A percentile compares a stretch with the other conserved stretches of the same genome.
These are phyloP conservation scores for Mus pahari DNA, from an alignment of 2,113 vertebrate genomes.

Conservation along the genomic window DNA sequence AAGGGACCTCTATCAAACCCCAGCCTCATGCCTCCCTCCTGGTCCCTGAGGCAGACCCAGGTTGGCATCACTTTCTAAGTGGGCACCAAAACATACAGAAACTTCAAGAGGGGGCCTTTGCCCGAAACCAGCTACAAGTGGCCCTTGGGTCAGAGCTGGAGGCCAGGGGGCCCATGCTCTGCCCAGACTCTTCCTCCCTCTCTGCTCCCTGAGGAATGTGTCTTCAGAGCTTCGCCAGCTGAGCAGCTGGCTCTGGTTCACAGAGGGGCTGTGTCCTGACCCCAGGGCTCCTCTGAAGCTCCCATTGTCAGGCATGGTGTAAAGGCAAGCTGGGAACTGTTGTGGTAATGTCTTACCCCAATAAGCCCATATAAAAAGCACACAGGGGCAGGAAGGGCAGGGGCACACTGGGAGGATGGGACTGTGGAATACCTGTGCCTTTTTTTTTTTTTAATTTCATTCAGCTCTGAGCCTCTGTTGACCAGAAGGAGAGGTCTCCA, in stretches of 20 bases:
- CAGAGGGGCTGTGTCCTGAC: conserved; percentile 73
- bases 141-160: conserved; percentile 29
- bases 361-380: no score
- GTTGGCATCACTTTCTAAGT: background rate
- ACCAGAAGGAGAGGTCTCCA: background rate
- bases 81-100: background rate
- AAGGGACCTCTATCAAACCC: background rate
- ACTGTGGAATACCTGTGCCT: conserved; percentile 34
- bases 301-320: conserved; percentile 63
- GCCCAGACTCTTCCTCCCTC: background rate
- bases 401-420: background rate
- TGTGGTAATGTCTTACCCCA: background rate
- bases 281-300: conserved; percentile 69
- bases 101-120: conserved; percentile 67
- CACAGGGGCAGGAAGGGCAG: conserved; percentile 57
- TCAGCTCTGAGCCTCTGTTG: background rate
- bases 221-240: conserved; percentile 18
- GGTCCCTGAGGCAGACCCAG: conserved; percentile 42
- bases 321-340: conserved; percentile 29
- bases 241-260: conserved; percentile 44
- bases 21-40: conserved; percentile 68
- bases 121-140: conserved; percentile 25
- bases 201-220: conserved; percentile 74
- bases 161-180: conserved; percentile 17
- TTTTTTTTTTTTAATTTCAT: background rate